Base-by-base conservation (phyloP, 1,140 invertebrate genomes). In the Aphidius ervi region DNA sequence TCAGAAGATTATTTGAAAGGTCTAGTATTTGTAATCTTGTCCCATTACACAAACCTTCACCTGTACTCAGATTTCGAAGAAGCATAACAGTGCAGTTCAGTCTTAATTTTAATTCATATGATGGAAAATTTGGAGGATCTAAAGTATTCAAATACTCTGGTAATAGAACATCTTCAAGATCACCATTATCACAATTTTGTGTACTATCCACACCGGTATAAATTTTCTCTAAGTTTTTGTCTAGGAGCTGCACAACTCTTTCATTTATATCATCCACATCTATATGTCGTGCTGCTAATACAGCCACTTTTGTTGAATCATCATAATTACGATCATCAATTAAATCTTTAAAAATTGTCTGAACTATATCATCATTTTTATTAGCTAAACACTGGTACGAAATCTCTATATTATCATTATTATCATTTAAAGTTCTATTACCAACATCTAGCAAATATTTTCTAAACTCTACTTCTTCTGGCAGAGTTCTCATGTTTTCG, bases 111-210 rank as follows among this genome's bases (percentile, higher is more conserved):
- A 57, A 23, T 46, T 57, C 6, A 42, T 58, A 58, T 41, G 56
- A 6, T n/a, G 56, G 56, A 41, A 58, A 58, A 57, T 58, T 61
- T 55, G 63, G 47, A 31, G 59, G 60, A 43, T 65, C 57, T 9
- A 66, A 52, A 46, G 52, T 62, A 59, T 71, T 64, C 9, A 70
- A 56, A 62, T 65, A 65, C 56, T 71, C 67, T 20, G 54, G 45
- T 49, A 61, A 58, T 40, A 50, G 48, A 7, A 46, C 57, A 54
- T 59, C 47, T 16, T 43, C 37, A 10, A 63, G 62, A 20, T 56
- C 42, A n/a, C 31, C 43, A 58, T 62, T 46, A 46, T 53, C 48
- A 50, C 47, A 58, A 42, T 56, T 42, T 56, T 63, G 45, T 23
- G 41, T 43, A 56, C 54, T 63, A 49, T 60, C 48, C 10, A 63